Evolutionary conservation across 2,888 invertebrate genomes (phyloP), one percentile per base, ranked within the genome.

Genomic region (Spilosoma lubricipeda): DNA sequence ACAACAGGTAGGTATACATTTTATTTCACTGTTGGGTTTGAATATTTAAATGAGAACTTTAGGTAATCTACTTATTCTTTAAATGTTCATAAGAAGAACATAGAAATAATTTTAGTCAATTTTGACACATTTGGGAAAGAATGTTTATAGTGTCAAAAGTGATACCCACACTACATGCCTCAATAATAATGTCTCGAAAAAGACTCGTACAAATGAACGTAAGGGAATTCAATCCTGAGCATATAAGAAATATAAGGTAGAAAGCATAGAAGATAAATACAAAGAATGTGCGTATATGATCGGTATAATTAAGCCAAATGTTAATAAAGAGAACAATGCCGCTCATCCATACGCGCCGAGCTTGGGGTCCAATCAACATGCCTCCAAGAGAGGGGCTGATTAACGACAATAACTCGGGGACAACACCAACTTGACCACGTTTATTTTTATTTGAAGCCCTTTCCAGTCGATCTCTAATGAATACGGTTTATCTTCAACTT

Each of bases 391-490:
- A 89, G 90, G 87, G 87, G 86, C 92, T 93, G 94, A 94, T 93
- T 93, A 94, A 94, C 93, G 93, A 94, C 95, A 95, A 95, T 95
- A 95, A 94, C 94, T 94, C 92, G 90, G 89, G 81, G 90, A 92
- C 93, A 91, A 94, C 94, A 94, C 94, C 91, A 93, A 91, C 93
- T 93, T 92, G 92, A 87, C 88, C 92, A 92, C 90, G 88, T 92
- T 94, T 94, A 91, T 93, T 95, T 94, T 95, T 94, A 94, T 93
- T 93, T 93, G 90, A 90, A 92, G 91, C 93, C 94, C 94, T 94
- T 94, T 93, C 94, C 93, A 93, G 92, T 92, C 94, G 94, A 94
- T 94, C 94, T 95, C 95, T 95, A 95, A 95, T 95, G 95, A 95
- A 95, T 95, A 94, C 95, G 90, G 95, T 93, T 95, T 95, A 95